Conservation (phyloP, 2,113 vertebrate species). For the Thinocorus orbignyianus region DNA sequence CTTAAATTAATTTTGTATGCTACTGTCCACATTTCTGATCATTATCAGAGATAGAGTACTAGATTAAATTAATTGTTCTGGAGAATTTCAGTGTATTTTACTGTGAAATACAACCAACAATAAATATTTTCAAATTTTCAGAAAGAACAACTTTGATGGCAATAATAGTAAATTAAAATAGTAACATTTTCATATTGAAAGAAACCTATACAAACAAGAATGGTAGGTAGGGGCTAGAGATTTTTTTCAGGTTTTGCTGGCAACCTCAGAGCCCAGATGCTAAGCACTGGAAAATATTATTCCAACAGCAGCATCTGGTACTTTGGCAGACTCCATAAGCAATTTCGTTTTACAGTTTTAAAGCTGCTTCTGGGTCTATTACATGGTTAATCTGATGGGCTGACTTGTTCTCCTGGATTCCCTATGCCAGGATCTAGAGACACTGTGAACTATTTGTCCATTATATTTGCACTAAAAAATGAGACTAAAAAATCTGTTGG, state of each 20-base stretch:
- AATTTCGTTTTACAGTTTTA: conserved; percentile 77
- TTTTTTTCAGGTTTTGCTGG: conserved; percentile 26
- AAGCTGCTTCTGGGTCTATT: conserved; percentile 73
- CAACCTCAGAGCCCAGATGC: conserved; percentile 65
- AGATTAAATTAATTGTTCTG: neutral
- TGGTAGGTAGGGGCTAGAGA: neutral
- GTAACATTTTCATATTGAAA: neutral
- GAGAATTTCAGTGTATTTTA: neutral
- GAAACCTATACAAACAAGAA: neutral
- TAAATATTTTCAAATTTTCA: neutral
- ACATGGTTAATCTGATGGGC: conserved; percentile 76
- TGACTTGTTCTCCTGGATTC: conserved; percentile 70
- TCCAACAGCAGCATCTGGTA: conserved; percentile 71
- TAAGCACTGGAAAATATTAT: conserved; percentile 71
- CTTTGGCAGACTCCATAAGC: conserved; percentile 70
- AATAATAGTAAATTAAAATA: neutral
- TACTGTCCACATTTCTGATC: neutral
- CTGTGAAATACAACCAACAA: neutral
- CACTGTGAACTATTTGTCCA: conserved; percentile 59
- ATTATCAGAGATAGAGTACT: neutral
- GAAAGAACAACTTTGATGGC: neutral
- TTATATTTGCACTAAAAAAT: conserved; percentile 56
- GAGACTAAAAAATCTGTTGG: conserved; percentile 51
- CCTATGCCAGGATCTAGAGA: conserved; percentile 70
- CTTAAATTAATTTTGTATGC: neutral